Conservation (phyloP, 2,888 invertebrate genomes). For the Leucoma salicis region DNA sequence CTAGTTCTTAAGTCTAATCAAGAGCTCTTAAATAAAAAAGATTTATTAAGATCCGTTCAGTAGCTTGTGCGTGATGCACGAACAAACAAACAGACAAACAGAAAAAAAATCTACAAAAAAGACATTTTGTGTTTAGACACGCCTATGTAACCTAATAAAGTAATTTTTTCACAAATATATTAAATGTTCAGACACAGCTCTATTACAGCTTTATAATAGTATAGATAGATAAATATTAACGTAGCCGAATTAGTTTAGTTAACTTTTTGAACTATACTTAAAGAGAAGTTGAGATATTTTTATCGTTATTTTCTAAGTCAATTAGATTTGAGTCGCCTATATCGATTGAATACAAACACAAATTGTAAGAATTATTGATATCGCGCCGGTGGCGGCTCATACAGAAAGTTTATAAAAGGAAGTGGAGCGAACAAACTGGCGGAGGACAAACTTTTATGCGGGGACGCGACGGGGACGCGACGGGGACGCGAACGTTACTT, state of each 20-base stretch:
- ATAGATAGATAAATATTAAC: no score
- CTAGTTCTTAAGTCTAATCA: no score
- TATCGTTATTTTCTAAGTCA: conserved; percentile 35
- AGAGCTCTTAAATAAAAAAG: no score
- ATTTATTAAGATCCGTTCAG: no score
- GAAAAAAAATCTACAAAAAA: no score
- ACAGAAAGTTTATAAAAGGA: conserved; percentile 79
- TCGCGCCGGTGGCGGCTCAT: conserved; percentile 55
- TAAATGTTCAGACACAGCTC: no score
- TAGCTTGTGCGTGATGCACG: no score
- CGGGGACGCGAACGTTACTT: conserved; percentile 69
- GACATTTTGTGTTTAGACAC: no score
- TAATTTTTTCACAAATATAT: no score
- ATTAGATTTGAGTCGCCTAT: conserved; percentile 39
- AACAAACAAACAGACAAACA: no score
- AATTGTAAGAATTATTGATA: conserved; percentile 78
- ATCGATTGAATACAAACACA: conserved; percentile 55
- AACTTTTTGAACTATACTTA: conserved; percentile 23
- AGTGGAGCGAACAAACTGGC: conserved; percentile 77
- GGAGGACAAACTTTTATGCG: conserved; percentile 72
- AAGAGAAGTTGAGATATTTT: conserved; percentile 35
- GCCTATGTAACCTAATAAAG: no score
- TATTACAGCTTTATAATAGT: no score
- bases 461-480: conserved; percentile 63
- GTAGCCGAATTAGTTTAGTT: conserved; percentile 30